Base-by-base conservation (phyloP, 2,888 invertebrate species). In the Phoenoteleia sp. region DNA sequence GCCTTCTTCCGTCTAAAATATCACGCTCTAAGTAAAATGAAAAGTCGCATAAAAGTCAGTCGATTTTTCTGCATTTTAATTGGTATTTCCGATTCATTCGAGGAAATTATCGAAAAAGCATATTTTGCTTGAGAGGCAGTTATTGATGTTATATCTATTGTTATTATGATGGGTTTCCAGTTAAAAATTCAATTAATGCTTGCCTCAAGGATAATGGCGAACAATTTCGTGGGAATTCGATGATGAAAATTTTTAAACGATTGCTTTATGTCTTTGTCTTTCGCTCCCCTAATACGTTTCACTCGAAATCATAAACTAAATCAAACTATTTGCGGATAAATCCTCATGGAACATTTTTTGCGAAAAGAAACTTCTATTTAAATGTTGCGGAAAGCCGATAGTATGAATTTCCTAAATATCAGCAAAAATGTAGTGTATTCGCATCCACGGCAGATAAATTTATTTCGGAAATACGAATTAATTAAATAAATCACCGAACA, bases 131-230 rank as follows among this genome's bases (percentile, higher is more conserved):
- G 72, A 64, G 29, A 66, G 64, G 56, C 72, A 72, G 66, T 80
- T 80, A 72, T 72, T 72, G 64, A 64, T 72, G 71, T 72, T 72
- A 72, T 72, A 47, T 60, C 60, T 52, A 67, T 66, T 80, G 71
- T 69, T 79, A 79, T 74, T 66, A 58, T 72, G 80, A 56, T 66
- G 56, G 56, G 58, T 80, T 72, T 80, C 74, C 66, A 80, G 74
- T 80, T 80, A 72, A 80, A 80, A 80, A 66, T 80, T 33, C 80
- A 72, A 80, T 80, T 80, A 80, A 72, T 72, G 60, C 47, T 72
- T 49, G 66, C 80, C 72, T 66, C 80, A 74, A 74, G 66, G 81
- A 81, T 66, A 67, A 58, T 60, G 21, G 49, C 33, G 60, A 67
- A 67, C 52, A 74, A 67, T 74, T 80, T 72, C 29, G 58, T 58